Conservation (phyloP, 2,113 vertebrate species). For the Spheniscus mendiculus region DNA sequence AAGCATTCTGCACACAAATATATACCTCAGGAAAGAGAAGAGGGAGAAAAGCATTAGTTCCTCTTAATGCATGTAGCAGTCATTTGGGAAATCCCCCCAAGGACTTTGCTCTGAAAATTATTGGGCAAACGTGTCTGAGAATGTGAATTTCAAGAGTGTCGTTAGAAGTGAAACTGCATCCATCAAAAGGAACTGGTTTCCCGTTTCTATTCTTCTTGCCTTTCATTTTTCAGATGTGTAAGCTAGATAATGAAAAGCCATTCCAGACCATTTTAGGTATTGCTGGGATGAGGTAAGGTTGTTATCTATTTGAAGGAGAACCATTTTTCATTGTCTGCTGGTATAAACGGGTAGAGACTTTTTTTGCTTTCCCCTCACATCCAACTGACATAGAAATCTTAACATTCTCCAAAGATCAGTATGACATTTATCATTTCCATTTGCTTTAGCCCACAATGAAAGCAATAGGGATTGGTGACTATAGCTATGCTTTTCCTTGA, state of each 20-base stretch:
- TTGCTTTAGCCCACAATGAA: background rate
- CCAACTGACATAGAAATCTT: conserved; percentile 32
- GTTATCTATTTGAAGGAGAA: conserved; percentile 43
- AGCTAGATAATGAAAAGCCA: conserved; percentile 53
- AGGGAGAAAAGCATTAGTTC: background rate
- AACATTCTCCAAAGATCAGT: background rate
- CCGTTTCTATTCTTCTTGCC: conserved; percentile 18
- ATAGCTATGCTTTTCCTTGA: background rate
- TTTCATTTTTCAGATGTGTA: conserved; percentile 54
- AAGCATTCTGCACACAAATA: conserved; percentile 13
- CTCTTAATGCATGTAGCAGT: background rate
- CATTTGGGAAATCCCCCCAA: conserved; percentile 55
- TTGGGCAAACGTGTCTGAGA: conserved; percentile 18
- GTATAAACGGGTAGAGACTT: background rate
- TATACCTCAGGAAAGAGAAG: background rate
- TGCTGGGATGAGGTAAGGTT: conserved; percentile 29
- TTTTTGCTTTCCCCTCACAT: conserved; percentile 41
- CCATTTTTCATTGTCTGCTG: conserved; percentile 49
- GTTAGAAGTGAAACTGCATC: conserved; percentile 43
- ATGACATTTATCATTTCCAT: background rate
- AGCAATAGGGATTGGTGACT: background rate
- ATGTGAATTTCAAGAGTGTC: conserved; percentile 5
- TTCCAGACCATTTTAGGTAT: conserved; percentile 48
- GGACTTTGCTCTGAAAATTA: conserved; percentile 38
- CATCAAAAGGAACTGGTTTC: conserved; percentile 43